Evolutionary conservation across 2,888 invertebrate species (phyloP).

Genomic region (Drosophila kuntzei): DNA sequence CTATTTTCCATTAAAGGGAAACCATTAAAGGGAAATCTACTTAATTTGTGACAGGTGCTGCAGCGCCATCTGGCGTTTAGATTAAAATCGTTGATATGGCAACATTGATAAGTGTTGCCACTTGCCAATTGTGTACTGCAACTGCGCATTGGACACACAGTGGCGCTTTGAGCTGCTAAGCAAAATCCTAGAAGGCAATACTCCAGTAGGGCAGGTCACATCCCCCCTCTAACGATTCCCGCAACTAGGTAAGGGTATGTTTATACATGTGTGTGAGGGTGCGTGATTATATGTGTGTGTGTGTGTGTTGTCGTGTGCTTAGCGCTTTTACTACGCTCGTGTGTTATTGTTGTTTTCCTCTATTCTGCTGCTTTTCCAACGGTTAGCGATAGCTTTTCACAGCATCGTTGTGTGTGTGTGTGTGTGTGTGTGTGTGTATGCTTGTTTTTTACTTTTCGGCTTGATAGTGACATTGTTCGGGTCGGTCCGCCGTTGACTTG

Average conservation of each 20-base stretch:
- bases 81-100: constrained; percentile 11
- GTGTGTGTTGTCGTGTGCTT: constrained; percentile 30
- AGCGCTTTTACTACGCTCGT: constrained; percentile 33
- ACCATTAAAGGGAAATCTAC: too few species aligned
- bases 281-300: constrained; percentile 16
- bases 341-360: constrained; percentile 61
- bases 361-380: constrained; percentile 32
- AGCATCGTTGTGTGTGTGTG: constrained; percentile 32
- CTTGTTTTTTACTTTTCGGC: constrained; percentile 32
- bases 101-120: constrained; percentile 45
- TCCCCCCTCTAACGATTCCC: constrained; percentile 16
- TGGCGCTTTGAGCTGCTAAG: constrained; percentile 17
- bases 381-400: constrained; percentile 34
- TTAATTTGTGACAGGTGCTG: neutral
- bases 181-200: constrained; percentile 15
- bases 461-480: constrained; percentile 63
- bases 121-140: constrained; percentile 14
- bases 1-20: too few species aligned
- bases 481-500: constrained; percentile 44
- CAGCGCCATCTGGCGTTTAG: constrained; percentile 33
- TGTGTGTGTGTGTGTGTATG: constrained; percentile 10
- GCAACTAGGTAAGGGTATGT: constrained; percentile 3
- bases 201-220: constrained; percentile 41
- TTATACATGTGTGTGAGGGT: constrained; percentile 7
- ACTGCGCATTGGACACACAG: constrained; percentile 37